phyloP scores from a whole-genome alignment of 2,113 vertebrate genomes.

The Polypterus senegalus region DNA sequence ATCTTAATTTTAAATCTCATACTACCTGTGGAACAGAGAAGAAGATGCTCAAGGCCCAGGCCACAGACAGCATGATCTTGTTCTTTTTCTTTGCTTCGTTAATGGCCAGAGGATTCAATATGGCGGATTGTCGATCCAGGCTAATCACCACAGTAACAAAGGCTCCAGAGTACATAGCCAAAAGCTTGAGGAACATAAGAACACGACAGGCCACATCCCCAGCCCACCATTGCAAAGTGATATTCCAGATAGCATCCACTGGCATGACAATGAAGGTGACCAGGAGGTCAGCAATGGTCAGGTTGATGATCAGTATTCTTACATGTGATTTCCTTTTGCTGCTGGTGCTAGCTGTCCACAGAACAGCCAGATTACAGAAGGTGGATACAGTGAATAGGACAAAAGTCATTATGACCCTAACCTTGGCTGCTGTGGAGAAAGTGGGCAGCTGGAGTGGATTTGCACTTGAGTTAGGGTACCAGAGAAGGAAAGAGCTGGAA shows the following conservation, averaged over 20 bases:
- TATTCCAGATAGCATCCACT: constrained; percentile 69
- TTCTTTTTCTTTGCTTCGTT: constrained; percentile 53
- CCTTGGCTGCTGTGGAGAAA: constrained; percentile 67
- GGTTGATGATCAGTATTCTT: constrained; percentile 61
- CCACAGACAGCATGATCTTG: constrained; percentile 53
- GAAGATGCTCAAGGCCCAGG: constrained; percentile 61
- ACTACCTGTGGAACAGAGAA: constrained; percentile 67
- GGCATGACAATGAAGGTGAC: constrained; percentile 73
- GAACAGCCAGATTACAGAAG: constrained; percentile 52
- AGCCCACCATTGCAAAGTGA: constrained; percentile 70
- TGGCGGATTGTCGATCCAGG: constrained; percentile 66
- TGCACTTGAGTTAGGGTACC: accelerated
- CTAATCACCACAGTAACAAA: constrained; percentile 74
- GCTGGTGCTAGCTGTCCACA: constrained; percentile 46
- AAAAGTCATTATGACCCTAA: constrained; percentile 61
- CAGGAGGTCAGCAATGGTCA: constrained; percentile 63
- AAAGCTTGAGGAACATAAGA: constrained; percentile 71
- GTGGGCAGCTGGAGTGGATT: constrained; percentile 49
- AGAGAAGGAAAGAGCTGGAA: too few species aligned
- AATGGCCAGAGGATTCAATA: constrained; percentile 63
- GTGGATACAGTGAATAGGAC: constrained; percentile 50
- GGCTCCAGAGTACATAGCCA: constrained; percentile 72
- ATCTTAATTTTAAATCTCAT: not conserved
- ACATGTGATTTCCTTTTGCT: constrained; percentile 58
- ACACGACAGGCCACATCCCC: constrained; percentile 61